Base-by-base conservation (phyloP, 2,888 invertebrate species). In the Deilephila elpenor region DNA sequence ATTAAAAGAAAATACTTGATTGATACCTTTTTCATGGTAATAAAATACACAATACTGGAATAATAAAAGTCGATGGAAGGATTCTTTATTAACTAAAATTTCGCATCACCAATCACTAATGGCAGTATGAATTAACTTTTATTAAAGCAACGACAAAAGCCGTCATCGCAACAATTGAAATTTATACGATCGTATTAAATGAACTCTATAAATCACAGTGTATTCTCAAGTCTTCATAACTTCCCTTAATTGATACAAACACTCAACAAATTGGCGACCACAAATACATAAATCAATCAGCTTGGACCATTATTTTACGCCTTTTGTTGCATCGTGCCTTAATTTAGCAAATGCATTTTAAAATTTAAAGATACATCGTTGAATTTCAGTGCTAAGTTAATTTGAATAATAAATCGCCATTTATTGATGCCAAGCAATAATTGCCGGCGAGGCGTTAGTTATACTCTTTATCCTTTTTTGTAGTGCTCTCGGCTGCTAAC, bases 381-480 rank as follows among this genome's bases (percentile, higher is more conserved):
- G 86, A 88, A 90, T 89, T 89, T 90, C 90, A 90, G 84, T 87
- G 87, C 80, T 84, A 80, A 85, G 84, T 87, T 88, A 85, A 89
- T 89, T 88, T 83, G 87, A 75, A 77, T 83, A 80, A 83, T 82
- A 82, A 87, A 85, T 82, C 82, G 87, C 86, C 87, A 89, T 89
- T 89, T 89, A 89, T 89, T 78, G 86, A 80, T 82, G 78, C 74
- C 78, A 83, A 81, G 80, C 82, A 83, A 84, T 83, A 84, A 83
- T 82, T 80, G 79, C 81, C 14, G 62, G 20, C 61, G 20, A n/a
- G 20, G 44, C 64, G 64, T 37, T 64, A 64, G 44, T 20, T 4
- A 19, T 62, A 34, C 14, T 51, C 17, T 67, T 51, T 25, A 0
- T 64, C 32, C 29, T 67, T 44, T 51, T 51, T 17, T 3, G 51